Evolutionary conservation across 2,888 invertebrate species (phyloP).

Genomic region (Icerya purchasi): DNA sequence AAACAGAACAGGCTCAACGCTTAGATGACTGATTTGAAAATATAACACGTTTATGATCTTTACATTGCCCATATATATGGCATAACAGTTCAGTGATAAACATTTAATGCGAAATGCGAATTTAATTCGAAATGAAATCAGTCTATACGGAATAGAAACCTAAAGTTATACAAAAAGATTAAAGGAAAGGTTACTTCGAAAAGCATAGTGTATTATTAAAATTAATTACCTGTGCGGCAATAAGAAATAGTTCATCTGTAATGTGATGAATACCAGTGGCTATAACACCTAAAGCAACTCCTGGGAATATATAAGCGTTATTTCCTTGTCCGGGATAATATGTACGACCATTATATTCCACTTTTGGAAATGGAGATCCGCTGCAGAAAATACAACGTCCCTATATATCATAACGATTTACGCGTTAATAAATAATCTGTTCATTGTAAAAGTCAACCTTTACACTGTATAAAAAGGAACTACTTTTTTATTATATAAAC

Average conservation of each 20-base stretch:
- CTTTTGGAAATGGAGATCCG: slow-evolving; percentile 86
- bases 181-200: background rate
- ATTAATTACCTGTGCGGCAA: slow-evolving; percentile 60
- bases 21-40: too few species aligned
- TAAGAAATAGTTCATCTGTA: slow-evolving; percentile 77
- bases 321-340: slow-evolving; percentile 90
- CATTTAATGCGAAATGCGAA: too few species aligned
- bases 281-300: slow-evolving; percentile 81
- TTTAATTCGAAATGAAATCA: background rate
- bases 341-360: slow-evolving; percentile 51
- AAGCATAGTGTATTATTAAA: background rate
- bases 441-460: too few species aligned
- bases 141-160: background rate
- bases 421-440: background rate
- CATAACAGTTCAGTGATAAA: too few species aligned
- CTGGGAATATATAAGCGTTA: slow-evolving; percentile 94
- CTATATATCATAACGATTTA: slow-evolving; percentile 31
- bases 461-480: too few species aligned
- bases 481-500: too few species aligned
- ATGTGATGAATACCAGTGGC: slow-evolving; percentile 82
- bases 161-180: slow-evolving; percentile 2
- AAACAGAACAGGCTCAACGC: too few species aligned
- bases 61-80: too few species aligned
- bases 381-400: slow-evolving; percentile 85
- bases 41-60: too few species aligned